phyloP scores from a whole-genome alignment of 1,140 invertebrate genomes.

The Theocolax elegans region DNA sequence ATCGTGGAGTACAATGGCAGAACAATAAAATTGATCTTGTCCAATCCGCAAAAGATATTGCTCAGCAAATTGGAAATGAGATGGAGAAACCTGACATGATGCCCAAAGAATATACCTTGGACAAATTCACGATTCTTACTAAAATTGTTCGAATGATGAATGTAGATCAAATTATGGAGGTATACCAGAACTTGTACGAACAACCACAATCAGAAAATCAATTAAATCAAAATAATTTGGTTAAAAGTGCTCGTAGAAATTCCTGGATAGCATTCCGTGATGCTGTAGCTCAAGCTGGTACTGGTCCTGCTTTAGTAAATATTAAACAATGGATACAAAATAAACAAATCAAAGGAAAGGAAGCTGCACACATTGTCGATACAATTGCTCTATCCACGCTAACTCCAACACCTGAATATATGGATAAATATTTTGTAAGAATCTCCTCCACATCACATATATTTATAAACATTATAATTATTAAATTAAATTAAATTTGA shows the following conservation, averaged over 20 bases:
- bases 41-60: constrained; percentile 64
- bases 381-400: constrained; percentile 66
- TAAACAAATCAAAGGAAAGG: constrained; percentile 66
- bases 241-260: constrained; percentile 47
- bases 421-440: constrained; percentile 70
- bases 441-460: not conserved
- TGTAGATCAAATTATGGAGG: constrained; percentile 66
- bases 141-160: constrained; percentile 71
- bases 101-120: constrained; percentile 69
- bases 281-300: constrained; percentile 73
- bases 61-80: constrained; percentile 69
- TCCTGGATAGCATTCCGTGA: constrained; percentile 72
- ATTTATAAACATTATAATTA: constrained; percentile 6
- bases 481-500: too few species aligned
- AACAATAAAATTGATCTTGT: constrained; percentile 54
- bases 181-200: constrained; percentile 53
- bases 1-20: constrained; percentile 65
- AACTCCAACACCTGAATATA: constrained; percentile 73
- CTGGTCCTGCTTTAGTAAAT: constrained; percentile 71
- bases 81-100: constrained; percentile 70
- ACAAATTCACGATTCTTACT: constrained; percentile 74
- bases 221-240: constrained; percentile 63
- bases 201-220: constrained; percentile 45
- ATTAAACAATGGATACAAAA: constrained; percentile 72
- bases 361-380: constrained; percentile 70